Base-by-base conservation (phyloP, 2,888 invertebrate genomes). In the Anoncus sp. region DNA sequence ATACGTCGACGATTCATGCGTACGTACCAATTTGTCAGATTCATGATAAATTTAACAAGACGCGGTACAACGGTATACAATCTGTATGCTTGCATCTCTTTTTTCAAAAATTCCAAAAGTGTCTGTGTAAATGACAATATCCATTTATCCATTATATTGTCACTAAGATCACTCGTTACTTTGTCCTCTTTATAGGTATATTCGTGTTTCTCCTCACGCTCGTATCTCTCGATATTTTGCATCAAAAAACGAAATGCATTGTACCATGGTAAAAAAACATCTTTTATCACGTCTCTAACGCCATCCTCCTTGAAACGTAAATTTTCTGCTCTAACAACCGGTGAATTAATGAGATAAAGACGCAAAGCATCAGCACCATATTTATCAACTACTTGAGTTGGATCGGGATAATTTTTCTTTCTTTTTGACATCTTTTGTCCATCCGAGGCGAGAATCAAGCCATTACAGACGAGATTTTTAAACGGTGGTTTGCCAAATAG, bases 391-490 rank as follows among this genome's bases (percentile, higher is more conserved):
- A 99, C 94, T 85, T 97, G 96, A 92, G 98, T 93, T 0, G 99
- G 99, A 92, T 99, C 99, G 0, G 99, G 99, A 91, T 98, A 99
- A 90, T 99, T 99, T 91, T 99, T 98, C 92, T 99, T 99, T 31
- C 99, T 94, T 91, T 99, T 99, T 0, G 99, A 99, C 99, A 99
- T 99, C 92, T 99, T 99, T 90, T 98, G 98, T 0, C 99, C 99
- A 93, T 99, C 99, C 40, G 96, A 91, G n/a, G 99, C 99, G 76
- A 99, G 92, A 0, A 99, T 96, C 73, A 99, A 93, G 1, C 99
- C 99, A 91, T 98, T 99, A 18, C 96, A 98, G 82, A 99, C 98
- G 49, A 99, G 93, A 92, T 99, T 99, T 91, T 99, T 99, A 91
- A 98, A 99, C 0, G 99, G 99, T 0, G 99, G 96, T 89, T 98